These are phyloP conservation scores for Anarrhichthys ocellatus DNA, from an alignment of 2,113 vertebrate species.

Conservation along the genomic window DNA sequence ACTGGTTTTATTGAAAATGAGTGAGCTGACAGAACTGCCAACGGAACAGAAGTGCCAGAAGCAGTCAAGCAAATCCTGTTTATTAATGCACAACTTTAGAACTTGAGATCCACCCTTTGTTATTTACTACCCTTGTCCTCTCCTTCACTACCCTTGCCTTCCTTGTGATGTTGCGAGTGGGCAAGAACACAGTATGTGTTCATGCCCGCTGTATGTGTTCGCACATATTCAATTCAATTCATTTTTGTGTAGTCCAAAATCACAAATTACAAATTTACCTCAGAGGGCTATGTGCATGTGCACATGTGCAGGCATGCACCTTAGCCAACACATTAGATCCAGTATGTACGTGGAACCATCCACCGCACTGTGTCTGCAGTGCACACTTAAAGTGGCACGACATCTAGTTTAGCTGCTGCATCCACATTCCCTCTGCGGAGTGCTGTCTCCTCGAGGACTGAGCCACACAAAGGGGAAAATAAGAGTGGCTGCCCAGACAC, in stretches of 20 bases:
- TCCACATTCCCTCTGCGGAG: conserved; percentile 41
- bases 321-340: conserved; percentile 3
- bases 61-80: conserved; percentile 71
- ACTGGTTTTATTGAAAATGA: conserved; percentile 80
- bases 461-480: conserved; percentile 10
- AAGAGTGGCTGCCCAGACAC: conserved; percentile 22
- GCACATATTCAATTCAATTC: not conserved
- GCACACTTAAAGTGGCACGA: conserved; percentile 44
- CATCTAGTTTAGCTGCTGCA: conserved; percentile 46
- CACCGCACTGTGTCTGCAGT: conserved; percentile 48
- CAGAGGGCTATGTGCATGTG: too few species aligned
- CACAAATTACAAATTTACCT: too few species aligned
- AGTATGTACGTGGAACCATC: conserved; percentile 23
- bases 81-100: conserved; percentile 71
- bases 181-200: conserved; percentile 3
- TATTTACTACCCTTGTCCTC: conserved; percentile 26
- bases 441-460: conserved; percentile 20
- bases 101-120: conserved; percentile 55
- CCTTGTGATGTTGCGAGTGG: not conserved
- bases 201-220: not conserved
- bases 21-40: conserved; percentile 71
- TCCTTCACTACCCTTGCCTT: conserved; percentile 14
- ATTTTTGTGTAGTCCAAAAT: too few species aligned
- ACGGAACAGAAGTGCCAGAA: conserved; percentile 57
- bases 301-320: not conserved